Conservation (phyloP, 2,113 vertebrate genomes). For the Notechis scutatus region DNA sequence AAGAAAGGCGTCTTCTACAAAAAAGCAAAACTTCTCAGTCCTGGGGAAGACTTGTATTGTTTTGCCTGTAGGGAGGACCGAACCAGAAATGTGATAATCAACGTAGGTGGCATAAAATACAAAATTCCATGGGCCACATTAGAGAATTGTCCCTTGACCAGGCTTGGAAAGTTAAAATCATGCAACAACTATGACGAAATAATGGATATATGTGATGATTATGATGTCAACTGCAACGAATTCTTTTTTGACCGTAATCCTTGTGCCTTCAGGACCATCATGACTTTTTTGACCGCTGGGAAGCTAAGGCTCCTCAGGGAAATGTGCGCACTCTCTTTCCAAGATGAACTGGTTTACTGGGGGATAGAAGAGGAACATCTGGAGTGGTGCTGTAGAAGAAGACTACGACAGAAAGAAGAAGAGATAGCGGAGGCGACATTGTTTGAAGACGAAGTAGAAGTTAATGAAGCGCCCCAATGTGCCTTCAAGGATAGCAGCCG, state of each 20-base stretch:
- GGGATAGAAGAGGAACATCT: conserved; percentile 89
- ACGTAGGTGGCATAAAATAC: conserved; percentile 92
- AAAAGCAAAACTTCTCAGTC: conserved; percentile 75
- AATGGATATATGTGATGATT: conserved; percentile 93
- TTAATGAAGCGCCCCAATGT: conserved; percentile 51
- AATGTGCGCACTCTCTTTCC: conserved; percentile 93
- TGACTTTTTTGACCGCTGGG: conserved; percentile 88
- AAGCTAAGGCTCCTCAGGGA: conserved; percentile 90
- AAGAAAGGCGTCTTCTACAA: conserved; percentile 87
- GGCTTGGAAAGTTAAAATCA: conserved; percentile 83
- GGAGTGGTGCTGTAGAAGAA: conserved; percentile 91
- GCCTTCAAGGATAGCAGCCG: conserved; percentile 63
- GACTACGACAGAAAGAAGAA: conserved; percentile 83
- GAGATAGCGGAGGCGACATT: conserved; percentile 81
- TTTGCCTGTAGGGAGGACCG: conserved; percentile 57
- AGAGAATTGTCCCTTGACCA: conserved; percentile 87
- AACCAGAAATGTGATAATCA: conserved; percentile 83
- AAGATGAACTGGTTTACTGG: conserved; percentile 96
- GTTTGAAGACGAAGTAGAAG: conserved; percentile 69
- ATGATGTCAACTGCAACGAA: conserved; percentile 88
- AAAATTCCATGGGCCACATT: conserved; percentile 91
- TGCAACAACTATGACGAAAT: conserved; percentile 90
- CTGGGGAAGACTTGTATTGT: conserved; percentile 69
- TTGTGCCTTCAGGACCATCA: conserved; percentile 91
- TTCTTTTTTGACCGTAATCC: conserved; percentile 97